Evolutionary conservation across 2,797 vertebrate genomes (phyloP), one percentile per base, ranked within the genome.

Genomic region (Pseudopleuronectes americanus): DNA sequence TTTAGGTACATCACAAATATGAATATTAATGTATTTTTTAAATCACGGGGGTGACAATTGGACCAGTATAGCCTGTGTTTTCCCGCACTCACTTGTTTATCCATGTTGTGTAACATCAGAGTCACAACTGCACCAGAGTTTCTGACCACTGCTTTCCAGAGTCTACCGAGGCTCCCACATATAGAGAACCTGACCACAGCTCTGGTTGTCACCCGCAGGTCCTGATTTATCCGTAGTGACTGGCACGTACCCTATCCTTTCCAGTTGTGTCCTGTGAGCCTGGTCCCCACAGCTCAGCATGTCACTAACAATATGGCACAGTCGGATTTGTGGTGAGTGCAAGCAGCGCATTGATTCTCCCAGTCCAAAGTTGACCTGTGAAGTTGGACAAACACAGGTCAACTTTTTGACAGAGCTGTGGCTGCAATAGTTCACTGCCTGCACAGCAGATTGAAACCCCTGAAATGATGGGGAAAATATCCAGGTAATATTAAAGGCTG

Each of bases 141-240:
- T 53, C 23, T 47, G 17, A 7, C 41, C 22, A 59, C 23, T 51
- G 63, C 23, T 60, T 57, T 65, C 48, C 52, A 24, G 3, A 19
- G 43, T 33, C 57, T 7, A 24, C 49, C 36, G 65, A 78, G 48
- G 43, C 19, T 53, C 56, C 57, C 14, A 19, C 52, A 53, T 14
- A 16, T 7, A 33, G 9, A 66, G 31, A 33, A 62, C 60, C 64
- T 19, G 13, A 13, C 57, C 55, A 43, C 51, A 19, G 53, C 57
- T 65, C 54, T 7, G 22, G 24, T 47, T 38, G n/a, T 63, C 41
- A 28, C 54, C 51, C 49, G 14, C 21, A 51, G 26, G 17, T 54
- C 26, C 54, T 64, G 69, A 79, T 79, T 68, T 77, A 77, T 80
- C 63, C 6, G 31, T 2, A 45, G 66, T 74, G 80, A 80, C 74